Evolutionary conservation across 2,113 vertebrate genomes (phyloP), one percentile per base, ranked within the genome.

Genomic region (Numida meleagris): DNA sequence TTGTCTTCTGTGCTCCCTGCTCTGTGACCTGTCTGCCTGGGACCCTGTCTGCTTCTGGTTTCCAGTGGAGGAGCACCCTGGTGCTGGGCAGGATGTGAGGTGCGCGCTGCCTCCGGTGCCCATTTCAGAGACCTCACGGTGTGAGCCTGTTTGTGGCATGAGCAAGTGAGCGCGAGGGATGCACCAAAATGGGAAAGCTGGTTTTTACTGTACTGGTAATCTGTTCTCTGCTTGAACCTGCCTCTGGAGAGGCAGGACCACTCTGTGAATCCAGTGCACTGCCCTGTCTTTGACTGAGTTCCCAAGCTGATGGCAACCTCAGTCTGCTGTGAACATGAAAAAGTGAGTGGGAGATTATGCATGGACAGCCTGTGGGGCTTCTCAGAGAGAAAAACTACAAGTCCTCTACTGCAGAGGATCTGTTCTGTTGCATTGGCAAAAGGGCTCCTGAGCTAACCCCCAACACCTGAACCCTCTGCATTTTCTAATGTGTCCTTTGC

Each of bases 401-500:
- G 14, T 27, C 48, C 0, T 4, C 61, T 55, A 2, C 21, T 8
- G 20, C 7, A 3, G 29, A 43, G 50, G 38, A 25, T 10, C 6
- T 72, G 34, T n/a, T 58, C 46, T 43, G 58, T 80, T 53, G 53
- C n/a, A 45, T 42, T 4, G 2, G 74, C 42, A 79, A 50, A 91
- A 45, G 78, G 61, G 55, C 42, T 94, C 53, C 24, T 42, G 21
- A 93, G 46, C 29, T 63, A 46, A 68, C 38, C 65, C 72, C 48
- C 66, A 33, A 43, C 76, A 43, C 95, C 94, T 89, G 88, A 76
- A 89, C 95, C 88, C 85, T 51, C 15, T 80, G 51, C 67, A 70
- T 94, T 96, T 95, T 89, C 82, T 89, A 86, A 91, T 82, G 16
- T 57, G 82, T 94, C 84, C 75, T 91, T 82, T 86, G 34, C 91